Base-by-base conservation (phyloP, 2,797 vertebrate species). In the Luscinia megarhynchos region DNA sequence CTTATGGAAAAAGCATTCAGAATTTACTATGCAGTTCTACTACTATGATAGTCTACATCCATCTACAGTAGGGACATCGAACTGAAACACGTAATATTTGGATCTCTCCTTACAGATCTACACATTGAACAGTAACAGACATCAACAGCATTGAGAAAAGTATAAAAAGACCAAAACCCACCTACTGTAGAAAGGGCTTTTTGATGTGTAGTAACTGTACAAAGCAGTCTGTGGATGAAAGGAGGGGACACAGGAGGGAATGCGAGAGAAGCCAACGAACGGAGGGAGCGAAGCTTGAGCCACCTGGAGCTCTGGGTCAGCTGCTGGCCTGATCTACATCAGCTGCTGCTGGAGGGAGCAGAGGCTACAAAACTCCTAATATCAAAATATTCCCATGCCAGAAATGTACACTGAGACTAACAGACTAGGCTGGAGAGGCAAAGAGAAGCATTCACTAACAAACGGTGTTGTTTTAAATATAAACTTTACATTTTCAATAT, bases 11-110 rank as follows among this genome's bases (percentile, higher is more conserved):
- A 97, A 97, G 97, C 97, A 98, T 97, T 97, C 96, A 98, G 97
- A 98, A 97, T 97, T 94, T 94, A 97, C 97, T 97, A 97, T 75
- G 96, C 95, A 97, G 93, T 88, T 97, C 97, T 98, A 98, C 85
- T 94, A 97, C 97, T 97, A 97, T 96, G 96, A 70, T 73, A 96
- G 79, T 63, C 94, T 97, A 98, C 96, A 96, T 95, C 97, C 96
- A 97, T 94, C 98, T 98, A 98, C 97, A 97, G 92, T 97, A 98
- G 98, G 97, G 97, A 98, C 98, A 98, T 98, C 97, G 68, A 97
- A 98, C 96, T 95, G 97, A 98, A 98, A 98, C 97, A 98, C 98
- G 79, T 59, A 96, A 96, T 96, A 96, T 96, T 93, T 94, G 97
- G 97, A 96, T 96, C 83, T 97, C 86, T 97, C 89, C 66, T 96